These are phyloP conservation scores for Alitta virens DNA, from an alignment of 2,888 invertebrate genomes.

Conservation along the genomic window DNA sequence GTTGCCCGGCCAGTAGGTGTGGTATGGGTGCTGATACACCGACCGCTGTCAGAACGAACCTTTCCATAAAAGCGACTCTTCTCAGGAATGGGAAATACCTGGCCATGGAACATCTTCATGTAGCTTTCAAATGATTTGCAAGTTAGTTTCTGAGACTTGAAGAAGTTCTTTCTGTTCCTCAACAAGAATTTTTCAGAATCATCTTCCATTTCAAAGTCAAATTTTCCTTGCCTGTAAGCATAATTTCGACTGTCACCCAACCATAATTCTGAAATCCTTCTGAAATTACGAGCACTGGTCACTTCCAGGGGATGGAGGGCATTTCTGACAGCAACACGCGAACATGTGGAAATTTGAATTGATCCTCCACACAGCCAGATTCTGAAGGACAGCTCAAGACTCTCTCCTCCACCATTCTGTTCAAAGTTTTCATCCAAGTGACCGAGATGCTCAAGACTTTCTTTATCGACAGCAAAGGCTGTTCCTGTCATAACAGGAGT, in stretches of 20 bases:
- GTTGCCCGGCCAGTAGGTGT: slow-evolving; percentile 1
- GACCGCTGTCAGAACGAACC: not conserved
- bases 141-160: not conserved
- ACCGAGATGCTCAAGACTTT: slow-evolving; percentile 25
- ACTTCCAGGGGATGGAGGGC: slow-evolving; percentile 25
- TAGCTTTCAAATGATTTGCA: not conserved
- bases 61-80: not conserved
- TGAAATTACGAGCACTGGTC: slow-evolving; percentile 16
- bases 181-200: not conserved
- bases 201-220: too few relatives aligned
- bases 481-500: slow-evolving; percentile 31
- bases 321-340: slow-evolving; percentile 28
- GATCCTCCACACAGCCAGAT: slow-evolving; percentile 32
- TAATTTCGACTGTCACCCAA: slow-evolving; percentile 15
- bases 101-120: not conserved
- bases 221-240: slow-evolving; percentile 13
- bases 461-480: slow-evolving; percentile 29
- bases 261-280: slow-evolving; percentile 27
- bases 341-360: slow-evolving; percentile 28
- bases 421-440: slow-evolving; percentile 27
- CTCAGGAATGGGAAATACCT: not conserved
- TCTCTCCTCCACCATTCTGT: slow-evolving; percentile 19
- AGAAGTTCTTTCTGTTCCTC: not conserved
- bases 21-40: not conserved
- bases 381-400: slow-evolving; percentile 31